phyloP scores from a whole-genome alignment of 2,888 invertebrate genomes.

The Megastigmus dorsalis region DNA sequence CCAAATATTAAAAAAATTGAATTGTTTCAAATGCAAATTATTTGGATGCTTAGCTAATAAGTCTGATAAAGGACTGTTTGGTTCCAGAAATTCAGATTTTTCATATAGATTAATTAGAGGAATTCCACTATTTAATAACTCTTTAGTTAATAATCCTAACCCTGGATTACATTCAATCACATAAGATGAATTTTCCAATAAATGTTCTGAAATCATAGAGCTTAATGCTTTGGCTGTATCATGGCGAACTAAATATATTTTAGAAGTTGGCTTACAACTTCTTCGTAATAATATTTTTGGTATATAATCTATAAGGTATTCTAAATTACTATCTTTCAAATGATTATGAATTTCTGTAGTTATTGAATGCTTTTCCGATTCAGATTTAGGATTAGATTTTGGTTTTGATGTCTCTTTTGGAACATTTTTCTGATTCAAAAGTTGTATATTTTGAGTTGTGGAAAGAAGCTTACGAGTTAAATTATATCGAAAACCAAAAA shows the following conservation, averaged over 20 bases:
- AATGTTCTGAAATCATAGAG: slow-evolving; percentile 69
- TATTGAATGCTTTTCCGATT: neutral
- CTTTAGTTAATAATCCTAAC: slow-evolving; percentile 79
- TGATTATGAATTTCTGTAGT: slow-evolving; percentile 10
- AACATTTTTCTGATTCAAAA: neutral
- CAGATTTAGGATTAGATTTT: neutral
- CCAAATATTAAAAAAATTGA: slow-evolving; percentile 79
- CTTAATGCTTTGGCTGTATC: slow-evolving; percentile 73
- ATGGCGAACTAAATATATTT: slow-evolving; percentile 75
- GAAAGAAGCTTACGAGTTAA: neutral
- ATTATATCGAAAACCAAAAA: neutral
- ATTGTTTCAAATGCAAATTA: slow-evolving; percentile 74
- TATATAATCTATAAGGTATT: slow-evolving; percentile 12
- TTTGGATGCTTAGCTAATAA: slow-evolving; percentile 73
- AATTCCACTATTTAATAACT: slow-evolving; percentile 76
- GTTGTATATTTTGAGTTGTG: neutral
- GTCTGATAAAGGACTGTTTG: slow-evolving; percentile 74
- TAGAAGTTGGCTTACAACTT: slow-evolving; percentile 61
- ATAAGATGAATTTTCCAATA: slow-evolving; percentile 68
- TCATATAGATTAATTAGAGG: slow-evolving; percentile 79
- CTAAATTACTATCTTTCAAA: slow-evolving; percentile 16
- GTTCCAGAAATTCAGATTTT: slow-evolving; percentile 75
- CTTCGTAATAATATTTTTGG: neutral
- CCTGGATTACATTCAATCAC: slow-evolving; percentile 84
- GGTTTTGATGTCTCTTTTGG: neutral